Evolutionary conservation across 64 coral and sea anemone species (phyloP), one percentile per base, ranked within the genome.

Genomic region (Porites australiensis): DNA sequence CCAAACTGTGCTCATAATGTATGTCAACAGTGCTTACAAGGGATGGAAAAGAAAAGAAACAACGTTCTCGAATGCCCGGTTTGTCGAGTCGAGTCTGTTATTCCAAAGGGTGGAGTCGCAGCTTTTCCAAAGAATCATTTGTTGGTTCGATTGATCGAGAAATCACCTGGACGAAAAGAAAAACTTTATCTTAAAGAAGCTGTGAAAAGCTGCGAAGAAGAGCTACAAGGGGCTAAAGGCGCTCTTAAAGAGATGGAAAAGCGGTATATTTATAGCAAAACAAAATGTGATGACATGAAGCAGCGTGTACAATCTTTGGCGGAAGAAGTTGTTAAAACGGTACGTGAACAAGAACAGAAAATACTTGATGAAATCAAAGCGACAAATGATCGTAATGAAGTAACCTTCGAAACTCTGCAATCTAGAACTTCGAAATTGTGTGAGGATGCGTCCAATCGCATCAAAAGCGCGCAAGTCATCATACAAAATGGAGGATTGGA

Each of bases 81-180:
- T 48, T 96, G 95, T 79, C 95, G 95, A 15, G 78, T 79, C n/a
- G 64, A 72, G 10, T 96, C 95, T 4, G 19, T n/a, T 55, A 54
- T 96, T 59, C 91, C 95, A 0, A 6, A 70, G 10, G 87, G 80
- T 13, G 91, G 95, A 2, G 87, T 93, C 9, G 80, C 89, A 62
- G 79, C 78, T 44, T 85, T 96, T 50, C 95, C 95, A 13, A 96
- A 92, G 9, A 96, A 96, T 27, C 88, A 93, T 79, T 60, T 96
- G 2, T 57, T 96, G 15, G 91, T 93, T 54, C 89, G 91, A 7
- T 87, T 96, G 79, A 93, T 93, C 8, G 95, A 96, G 27, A 60
- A 84, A 15, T 62, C 74, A 6, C 95, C 95, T 13, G 95, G 95
- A 79, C 78, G 95, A 90, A 93, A 74, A 75, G 95, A 93, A 70